Conservation (phyloP, 1,140 invertebrate species). For the Procambarus clarkii region DNA sequence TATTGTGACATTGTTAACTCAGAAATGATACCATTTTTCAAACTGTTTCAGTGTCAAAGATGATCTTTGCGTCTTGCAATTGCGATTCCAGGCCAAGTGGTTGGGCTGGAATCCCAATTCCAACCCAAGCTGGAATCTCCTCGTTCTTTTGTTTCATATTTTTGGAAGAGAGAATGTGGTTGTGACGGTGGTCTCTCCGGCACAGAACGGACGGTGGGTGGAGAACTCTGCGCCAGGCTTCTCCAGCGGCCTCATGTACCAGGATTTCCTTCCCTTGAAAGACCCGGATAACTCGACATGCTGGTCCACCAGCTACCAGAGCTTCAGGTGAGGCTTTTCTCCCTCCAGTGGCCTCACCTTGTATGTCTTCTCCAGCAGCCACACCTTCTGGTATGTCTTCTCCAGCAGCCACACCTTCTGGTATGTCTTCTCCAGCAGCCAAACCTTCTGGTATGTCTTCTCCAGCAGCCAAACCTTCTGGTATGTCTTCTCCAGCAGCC, state of each 20-base stretch:
- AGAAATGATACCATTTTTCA: too few species aligned
- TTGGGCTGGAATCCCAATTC: too few species aligned
- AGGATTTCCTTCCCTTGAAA: constrained; percentile 18
- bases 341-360: background rate
- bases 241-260: background rate
- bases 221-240: background rate
- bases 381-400: background rate
- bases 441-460: background rate
- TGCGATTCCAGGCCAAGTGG: too few species aligned
- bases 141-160: too few species aligned
- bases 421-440: background rate
- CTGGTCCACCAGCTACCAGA: constrained; percentile 14
- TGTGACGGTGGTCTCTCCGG: background rate
- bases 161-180: too few species aligned
- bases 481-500: too few species aligned
- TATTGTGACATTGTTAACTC: too few species aligned
- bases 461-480: background rate
- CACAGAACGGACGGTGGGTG: constrained; percentile 41
- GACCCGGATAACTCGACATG: constrained; percentile 33
- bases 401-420: background rate
- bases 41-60: too few species aligned
- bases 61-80: too few species aligned
- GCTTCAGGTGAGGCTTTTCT: constrained; percentile 18
- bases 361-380: background rate
- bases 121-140: too few species aligned